Percentiles rank a stretch among this genome's conserved stretches.
phyloP scores from a whole-genome alignment of 2,797 vertebrate genomes.

The Poecilia picta region DNA sequence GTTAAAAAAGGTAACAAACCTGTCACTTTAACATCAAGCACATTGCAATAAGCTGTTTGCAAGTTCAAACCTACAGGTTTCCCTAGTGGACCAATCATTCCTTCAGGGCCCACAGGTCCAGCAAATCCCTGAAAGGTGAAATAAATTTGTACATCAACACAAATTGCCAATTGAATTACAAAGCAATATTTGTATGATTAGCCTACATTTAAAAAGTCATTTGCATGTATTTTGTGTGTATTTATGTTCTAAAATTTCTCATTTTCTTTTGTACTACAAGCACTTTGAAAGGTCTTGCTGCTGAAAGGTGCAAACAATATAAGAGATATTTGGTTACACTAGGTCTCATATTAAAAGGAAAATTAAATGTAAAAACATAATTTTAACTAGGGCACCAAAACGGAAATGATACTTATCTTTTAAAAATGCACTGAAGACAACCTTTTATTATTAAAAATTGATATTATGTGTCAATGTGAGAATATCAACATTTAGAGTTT shows the following conservation, averaged over 20 bases:
- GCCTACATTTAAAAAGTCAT: neutral
- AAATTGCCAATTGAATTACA: neutral
- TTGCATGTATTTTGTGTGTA: neutral
- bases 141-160: neutral
- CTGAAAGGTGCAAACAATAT: too few species aligned
- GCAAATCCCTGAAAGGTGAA: conserved; percentile 86
- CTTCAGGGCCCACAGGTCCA: conserved; percentile 89
- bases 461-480: neutral
- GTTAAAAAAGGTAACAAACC: neutral
- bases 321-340: neutral
- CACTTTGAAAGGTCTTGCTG: too few species aligned
- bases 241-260: neutral
- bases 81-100: conserved; percentile 88
- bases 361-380: neutral
- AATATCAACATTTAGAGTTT: neutral
- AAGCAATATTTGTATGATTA: neutral
- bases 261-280: too few species aligned
- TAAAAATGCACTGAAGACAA: neutral
- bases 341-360: neutral
- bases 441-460: neutral
- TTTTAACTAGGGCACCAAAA: neutral
- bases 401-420: neutral
- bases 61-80: conserved; percentile 85
- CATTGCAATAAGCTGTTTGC: neutral
- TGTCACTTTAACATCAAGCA: neutral